Evolutionary conservation across 1,140 invertebrate genomes (phyloP), one percentile per base, ranked within the genome.

Genomic region (Drosophila oshimai): DNA sequence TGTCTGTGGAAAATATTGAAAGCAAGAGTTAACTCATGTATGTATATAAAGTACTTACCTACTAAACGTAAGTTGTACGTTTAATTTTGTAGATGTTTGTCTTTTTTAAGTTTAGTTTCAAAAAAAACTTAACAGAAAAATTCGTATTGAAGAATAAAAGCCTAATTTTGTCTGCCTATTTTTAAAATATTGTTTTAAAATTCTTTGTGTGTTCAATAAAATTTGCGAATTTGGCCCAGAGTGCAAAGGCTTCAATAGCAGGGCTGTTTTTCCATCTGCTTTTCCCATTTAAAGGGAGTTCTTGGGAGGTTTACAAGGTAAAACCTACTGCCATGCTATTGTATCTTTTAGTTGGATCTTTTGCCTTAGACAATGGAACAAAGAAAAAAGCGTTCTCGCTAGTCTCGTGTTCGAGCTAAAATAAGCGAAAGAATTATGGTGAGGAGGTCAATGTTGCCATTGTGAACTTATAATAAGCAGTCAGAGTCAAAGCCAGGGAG

Each of bases 401-500:
- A 45, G 39, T 77, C n/a, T 55, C 51, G 34, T 15, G n/a, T 46
- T 12, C 45, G 26, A 41, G 55, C 50, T n/a, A 20, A 29, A 49
- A 29, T n/a, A 49, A 58, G 55, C 70, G 49, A 34, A 70, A 78
- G 33, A 84, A 84, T 70, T 74, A 74, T 84, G 79, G 28, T 41
- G 54, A 62, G 60, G 60, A 84, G 79, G 79, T 84, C 79, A 84
- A 84, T 86, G 79, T 57, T 86, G 80, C 79, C 86, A 84, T 86
- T 84, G 71, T 84, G 75, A 86, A 72, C 80, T 84, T 71, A 75
- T 80, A 84, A 84, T 84, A 86, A 84, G 80, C 80, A 86, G 79
- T 75, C 74, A 58, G 26, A 45, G 47, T 46, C 39, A 53, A 37
- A 45, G 46, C 29, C 36, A 46, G 26, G 5, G 41, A 29, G 39